Percentiles rank a stretch among this genome's conserved stretches.
phyloP scores from a whole-genome alignment of 2,888 invertebrate genomes.

The Cheilosia vernalis region DNA sequence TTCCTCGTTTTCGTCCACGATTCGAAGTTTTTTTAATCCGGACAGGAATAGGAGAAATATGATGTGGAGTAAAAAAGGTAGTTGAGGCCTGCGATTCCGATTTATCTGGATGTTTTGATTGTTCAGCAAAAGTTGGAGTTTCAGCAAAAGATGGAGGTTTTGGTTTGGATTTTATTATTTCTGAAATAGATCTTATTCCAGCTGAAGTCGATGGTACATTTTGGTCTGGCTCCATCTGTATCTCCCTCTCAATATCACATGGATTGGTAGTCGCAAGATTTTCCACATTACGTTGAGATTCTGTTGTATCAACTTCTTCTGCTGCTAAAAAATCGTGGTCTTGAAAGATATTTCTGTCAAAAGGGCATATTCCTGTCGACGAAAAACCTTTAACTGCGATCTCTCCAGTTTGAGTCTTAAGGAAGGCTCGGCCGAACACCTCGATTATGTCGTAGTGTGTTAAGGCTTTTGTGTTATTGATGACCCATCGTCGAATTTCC shows the following conservation, averaged over 20 bases:
- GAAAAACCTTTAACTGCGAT: conserved; percentile 17
- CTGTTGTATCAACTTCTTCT: not conserved
- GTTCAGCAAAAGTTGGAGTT: no score
- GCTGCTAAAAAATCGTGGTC: conserved; percentile 30
- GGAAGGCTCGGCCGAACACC: not conserved
- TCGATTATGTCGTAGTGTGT: not conserved
- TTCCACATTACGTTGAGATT: not conserved
- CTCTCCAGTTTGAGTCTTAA: conserved; percentile 28
- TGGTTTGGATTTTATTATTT: not conserved
- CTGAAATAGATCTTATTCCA: conserved; percentile 27
- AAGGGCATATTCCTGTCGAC: conserved; percentile 10
- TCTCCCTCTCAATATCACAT: not conserved
- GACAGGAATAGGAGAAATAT: conserved; percentile 25
- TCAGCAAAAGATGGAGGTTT: not conserved
- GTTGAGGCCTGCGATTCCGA: no score
- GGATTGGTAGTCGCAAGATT: conserved; percentile 7
- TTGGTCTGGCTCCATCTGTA: conserved; percentile 9
- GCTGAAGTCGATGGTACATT: conserved; percentile 18
- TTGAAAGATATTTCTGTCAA: conserved; percentile 33
- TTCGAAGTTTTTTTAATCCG: conserved; percentile 20
- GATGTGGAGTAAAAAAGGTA: not conserved
- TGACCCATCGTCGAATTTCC: conserved; percentile 24
- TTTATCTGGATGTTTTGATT: conserved; percentile 5
- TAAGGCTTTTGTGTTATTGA: not conserved
- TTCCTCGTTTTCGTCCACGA: conserved; percentile 37